A percentile compares a stretch with the other conserved stretches of the same genome.
These are phyloP conservation scores for Akabosia matsudoensis DNA, from an alignment of 1,140 invertebrate species.

Conservation along the genomic window DNA sequence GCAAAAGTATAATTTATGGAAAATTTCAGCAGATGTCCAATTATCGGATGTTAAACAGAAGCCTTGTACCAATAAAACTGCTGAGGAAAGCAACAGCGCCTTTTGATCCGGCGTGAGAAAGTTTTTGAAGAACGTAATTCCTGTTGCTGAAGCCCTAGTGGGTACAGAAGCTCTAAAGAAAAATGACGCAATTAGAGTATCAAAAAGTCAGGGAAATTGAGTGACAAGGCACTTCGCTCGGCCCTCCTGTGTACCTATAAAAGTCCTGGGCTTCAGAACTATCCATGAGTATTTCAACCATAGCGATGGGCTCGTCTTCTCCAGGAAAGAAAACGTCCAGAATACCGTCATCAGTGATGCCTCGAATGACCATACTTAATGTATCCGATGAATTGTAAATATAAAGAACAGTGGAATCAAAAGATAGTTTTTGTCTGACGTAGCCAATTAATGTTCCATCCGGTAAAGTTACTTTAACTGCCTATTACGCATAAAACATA, in stretches of 20 bases:
- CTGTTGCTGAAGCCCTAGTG: neutral
- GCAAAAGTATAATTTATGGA: neutral
- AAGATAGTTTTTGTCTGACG: constrained; percentile 1
- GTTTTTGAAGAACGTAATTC: neutral
- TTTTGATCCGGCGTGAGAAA: neutral
- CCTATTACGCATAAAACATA: neutral
- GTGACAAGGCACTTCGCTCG: neutral
- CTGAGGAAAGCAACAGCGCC: neutral
- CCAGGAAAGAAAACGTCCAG: constrained; percentile 2
- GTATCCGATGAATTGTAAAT: neutral
- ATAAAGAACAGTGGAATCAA: neutral
- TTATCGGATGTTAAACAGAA: neutral
- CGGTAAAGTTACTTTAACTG: neutral
- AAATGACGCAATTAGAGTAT: neutral
- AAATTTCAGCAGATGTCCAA: neutral
- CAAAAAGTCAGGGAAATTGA: neutral
- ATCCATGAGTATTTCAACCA: constrained; percentile 15
- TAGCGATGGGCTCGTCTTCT: constrained; percentile 19
- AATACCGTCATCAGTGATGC: neutral
- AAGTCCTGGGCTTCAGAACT: neutral
- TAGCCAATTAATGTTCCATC: neutral
- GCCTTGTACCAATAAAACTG: neutral
- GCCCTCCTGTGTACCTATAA: neutral
- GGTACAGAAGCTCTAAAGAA: neutral
- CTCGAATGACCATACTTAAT: neutral